A percentile compares a stretch with the other conserved stretches of the same genome.
phyloP scores from a whole-genome alignment of 2,113 vertebrate genomes.

The Zosterops hypoxanthus region DNA sequence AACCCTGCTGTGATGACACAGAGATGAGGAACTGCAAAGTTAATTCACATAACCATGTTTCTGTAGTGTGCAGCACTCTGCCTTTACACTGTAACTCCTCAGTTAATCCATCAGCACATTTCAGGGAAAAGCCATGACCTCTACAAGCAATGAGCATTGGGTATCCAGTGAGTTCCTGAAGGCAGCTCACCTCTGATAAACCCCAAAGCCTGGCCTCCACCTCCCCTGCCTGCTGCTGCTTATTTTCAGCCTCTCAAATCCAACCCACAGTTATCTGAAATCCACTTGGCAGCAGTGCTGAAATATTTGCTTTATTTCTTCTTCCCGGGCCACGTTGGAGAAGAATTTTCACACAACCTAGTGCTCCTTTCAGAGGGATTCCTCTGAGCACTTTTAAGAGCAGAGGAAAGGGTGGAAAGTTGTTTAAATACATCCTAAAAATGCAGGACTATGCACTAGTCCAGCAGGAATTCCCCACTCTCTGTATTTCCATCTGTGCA shows the following conservation, averaged over 20 bases:
- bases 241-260: background rate
- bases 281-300: background rate
- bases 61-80: background rate
- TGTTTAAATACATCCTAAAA: background rate
- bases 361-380: background rate
- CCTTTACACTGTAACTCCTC: background rate
- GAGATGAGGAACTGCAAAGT: background rate
- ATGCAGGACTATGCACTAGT: background rate
- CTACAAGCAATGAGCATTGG: background rate
- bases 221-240: background rate
- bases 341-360: rapidly evolving
- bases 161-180: background rate
- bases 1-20: background rate
- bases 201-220: background rate
- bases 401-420: background rate
- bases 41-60: background rate
- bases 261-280: background rate
- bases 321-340: rapidly evolving
- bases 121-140: background rate
- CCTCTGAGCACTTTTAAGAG: background rate
- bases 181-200: background rate
- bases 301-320: background rate
- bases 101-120: background rate
- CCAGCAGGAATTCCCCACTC: background rate
- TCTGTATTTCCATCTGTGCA: background rate